Percentiles rank a stretch among this genome's conserved stretches.
Evolutionary conservation across 2,797 vertebrate species (phyloP).

Genomic region (Oreochromis grahami): DNA sequence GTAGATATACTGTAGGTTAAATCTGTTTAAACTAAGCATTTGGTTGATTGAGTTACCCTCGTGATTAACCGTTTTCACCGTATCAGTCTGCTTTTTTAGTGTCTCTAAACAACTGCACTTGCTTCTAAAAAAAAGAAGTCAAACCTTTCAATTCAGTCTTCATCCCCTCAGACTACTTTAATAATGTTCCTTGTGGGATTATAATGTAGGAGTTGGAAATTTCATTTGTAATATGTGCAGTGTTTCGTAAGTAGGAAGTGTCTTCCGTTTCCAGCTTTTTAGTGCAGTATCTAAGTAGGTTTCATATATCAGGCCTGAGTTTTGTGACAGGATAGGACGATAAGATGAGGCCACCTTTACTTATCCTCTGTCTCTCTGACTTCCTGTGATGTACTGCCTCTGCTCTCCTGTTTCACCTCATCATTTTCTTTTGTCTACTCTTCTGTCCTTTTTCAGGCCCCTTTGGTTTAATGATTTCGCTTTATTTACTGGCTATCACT

Average conservation of each 20-base stretch:
- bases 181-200: conserved; percentile 21
- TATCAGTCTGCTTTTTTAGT: not conserved
- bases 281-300: conserved; percentile 40
- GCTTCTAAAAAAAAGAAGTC: not conserved
- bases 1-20: not conserved
- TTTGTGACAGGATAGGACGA: conserved; percentile 67
- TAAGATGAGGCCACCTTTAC: conserved; percentile 68
- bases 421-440: conserved; percentile 49
- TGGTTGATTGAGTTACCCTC: not conserved
- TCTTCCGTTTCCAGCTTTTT: conserved; percentile 45
- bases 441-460: conserved; percentile 29
- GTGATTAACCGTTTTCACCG: not conserved
- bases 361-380: conserved; percentile 59
- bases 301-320: conserved; percentile 60
- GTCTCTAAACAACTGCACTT: not conserved
- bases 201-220: conserved; percentile 40
- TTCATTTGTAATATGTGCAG: conserved; percentile 12
- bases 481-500: conserved; percentile 46
- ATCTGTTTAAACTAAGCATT: not conserved
- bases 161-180: not conserved
- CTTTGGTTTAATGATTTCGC: conserved; percentile 45
- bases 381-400: conserved; percentile 63
- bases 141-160: not conserved
- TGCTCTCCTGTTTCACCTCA: conserved; percentile 61
- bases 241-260: conserved; percentile 38